Evolutionary conservation across 2,113 vertebrate species (phyloP).

Genomic region (Pogonocichla stellata): DNA sequence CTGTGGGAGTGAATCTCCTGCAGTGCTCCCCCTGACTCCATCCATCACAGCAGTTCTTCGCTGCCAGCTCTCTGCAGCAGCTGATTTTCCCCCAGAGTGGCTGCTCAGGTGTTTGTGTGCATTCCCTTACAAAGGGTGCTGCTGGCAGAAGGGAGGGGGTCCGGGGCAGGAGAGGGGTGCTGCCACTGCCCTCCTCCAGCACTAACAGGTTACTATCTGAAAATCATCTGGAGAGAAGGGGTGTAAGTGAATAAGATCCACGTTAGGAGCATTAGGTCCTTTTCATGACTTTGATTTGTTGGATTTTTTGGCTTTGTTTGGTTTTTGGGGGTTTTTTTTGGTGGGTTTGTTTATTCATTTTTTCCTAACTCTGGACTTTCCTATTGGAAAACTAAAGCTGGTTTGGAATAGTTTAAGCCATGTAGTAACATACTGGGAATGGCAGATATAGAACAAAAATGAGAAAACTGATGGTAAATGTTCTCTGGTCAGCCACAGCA

Average conservation of each 20-base stretch:
- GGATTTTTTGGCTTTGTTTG: neutral
- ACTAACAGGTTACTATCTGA: fast-evolving
- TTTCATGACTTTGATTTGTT: neutral
- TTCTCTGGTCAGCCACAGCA: neutral
- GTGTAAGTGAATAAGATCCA: fast-evolving
- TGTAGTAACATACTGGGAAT: neutral
- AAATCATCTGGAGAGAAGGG: neutral
- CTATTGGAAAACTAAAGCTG: neutral
- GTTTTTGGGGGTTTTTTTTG: neutral
- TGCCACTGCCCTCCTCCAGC: neutral
- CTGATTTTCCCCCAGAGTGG: neutral
- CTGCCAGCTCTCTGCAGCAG: slow-evolving; percentile 4
- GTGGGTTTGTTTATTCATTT: neutral
- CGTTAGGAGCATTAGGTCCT: neutral
- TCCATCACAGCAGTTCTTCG: neutral
- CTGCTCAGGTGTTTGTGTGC: neutral
- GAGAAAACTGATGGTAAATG: fast-evolving
- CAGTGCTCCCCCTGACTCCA: fast-evolving
- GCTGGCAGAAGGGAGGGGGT: neutral
- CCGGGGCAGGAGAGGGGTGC: neutral
- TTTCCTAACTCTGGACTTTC: neutral
- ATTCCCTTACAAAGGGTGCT: neutral
- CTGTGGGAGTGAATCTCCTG: neutral
- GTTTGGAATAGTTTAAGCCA: neutral
- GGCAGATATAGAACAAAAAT: neutral